Conservation (phyloP, 2,113 vertebrate species). For the Bathybates hornii region DNA sequence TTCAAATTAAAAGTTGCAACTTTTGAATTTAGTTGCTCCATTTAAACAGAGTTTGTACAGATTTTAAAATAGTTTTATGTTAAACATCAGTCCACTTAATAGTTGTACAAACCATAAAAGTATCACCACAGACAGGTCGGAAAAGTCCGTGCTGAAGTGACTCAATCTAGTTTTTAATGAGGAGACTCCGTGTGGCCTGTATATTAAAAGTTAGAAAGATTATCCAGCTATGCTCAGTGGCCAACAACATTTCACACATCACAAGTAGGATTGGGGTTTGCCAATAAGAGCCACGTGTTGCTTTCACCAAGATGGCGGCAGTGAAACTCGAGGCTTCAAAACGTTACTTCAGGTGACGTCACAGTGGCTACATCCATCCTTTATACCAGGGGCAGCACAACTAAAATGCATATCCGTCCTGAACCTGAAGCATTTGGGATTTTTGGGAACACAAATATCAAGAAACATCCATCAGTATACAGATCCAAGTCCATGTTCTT, state of each 20-base stretch:
- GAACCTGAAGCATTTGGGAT: background rate
- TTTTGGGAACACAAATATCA: background rate
- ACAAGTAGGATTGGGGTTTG: background rate
- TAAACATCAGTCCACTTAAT: background rate
- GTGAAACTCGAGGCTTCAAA: background rate
- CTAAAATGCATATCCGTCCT: background rate
- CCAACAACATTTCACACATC: background rate
- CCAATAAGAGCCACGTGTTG: background rate
- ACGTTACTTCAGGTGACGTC: background rate
- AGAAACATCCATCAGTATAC: background rate
- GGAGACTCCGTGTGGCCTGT: accelerated
- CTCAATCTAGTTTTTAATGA: background rate
- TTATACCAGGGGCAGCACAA: background rate
- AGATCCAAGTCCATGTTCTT: background rate
- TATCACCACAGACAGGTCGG: background rate
- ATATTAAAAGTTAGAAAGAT: background rate
- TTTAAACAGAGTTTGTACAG: background rate
- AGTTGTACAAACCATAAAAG: background rate
- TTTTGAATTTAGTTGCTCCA: background rate
- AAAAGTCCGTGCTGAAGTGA: background rate
- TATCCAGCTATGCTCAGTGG: background rate
- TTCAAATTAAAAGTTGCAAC: background rate
- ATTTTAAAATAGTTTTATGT: background rate
- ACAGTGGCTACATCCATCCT: background rate
- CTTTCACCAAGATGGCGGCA: background rate